Evolutionary conservation across 2,888 invertebrate genomes (phyloP).

Genomic region (Tolmerus cingulatus): DNA sequence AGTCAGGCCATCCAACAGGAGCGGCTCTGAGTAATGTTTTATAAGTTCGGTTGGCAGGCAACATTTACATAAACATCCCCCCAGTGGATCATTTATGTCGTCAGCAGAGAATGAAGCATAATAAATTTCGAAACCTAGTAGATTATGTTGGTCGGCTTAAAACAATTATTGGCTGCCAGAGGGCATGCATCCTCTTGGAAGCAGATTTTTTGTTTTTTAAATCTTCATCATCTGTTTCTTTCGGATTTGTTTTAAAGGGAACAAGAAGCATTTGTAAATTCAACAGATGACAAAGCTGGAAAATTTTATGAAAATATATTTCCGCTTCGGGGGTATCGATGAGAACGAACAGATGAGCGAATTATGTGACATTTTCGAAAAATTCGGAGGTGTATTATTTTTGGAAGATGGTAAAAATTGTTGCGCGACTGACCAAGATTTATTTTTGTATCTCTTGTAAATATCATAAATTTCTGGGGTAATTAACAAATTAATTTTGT

Average conservation of each 20-base stretch:
- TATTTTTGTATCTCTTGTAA: background rate
- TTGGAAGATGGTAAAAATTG: background rate
- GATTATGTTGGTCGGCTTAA: background rate
- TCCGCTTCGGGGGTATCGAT: background rate
- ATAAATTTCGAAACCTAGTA: background rate
- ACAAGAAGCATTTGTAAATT: background rate
- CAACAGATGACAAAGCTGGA: background rate
- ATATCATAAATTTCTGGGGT: background rate
- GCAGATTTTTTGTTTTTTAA: background rate
- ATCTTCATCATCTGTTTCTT: background rate
- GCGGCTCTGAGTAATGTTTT: conserved; percentile 15
- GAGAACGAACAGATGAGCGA: background rate
- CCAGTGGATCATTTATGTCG: conserved; percentile 8
- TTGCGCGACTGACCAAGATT: background rate
- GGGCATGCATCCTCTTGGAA: background rate
- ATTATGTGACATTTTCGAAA: background rate
- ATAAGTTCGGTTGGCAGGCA: background rate
- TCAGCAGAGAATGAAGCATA: background rate
- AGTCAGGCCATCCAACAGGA: background rate
- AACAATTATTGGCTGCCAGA: background rate
- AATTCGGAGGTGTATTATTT: background rate
- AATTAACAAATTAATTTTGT: background rate
- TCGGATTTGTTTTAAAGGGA: background rate
- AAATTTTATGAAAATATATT: background rate
- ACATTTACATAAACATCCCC: conserved; percentile 10